phyloP scores from a whole-genome alignment of 2,888 invertebrate genomes.

The Machimus atricapillus region DNA sequence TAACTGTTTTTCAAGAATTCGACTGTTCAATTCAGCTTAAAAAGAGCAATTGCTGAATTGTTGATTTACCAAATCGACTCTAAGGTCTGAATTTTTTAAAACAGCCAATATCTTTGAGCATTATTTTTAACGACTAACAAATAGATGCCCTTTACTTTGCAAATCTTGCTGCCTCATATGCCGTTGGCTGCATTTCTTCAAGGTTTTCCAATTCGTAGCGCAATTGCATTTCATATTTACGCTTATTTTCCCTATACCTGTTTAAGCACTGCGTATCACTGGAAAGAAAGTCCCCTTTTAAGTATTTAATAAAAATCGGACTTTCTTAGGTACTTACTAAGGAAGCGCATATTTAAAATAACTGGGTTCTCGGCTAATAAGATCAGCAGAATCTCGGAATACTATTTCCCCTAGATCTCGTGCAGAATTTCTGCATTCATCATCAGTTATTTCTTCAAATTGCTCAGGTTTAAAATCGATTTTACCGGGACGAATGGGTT shows the following conservation, averaged over 20 bases:
- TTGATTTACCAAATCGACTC: too few species aligned
- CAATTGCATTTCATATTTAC: slow-evolving; percentile 8
- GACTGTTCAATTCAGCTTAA: too few species aligned
- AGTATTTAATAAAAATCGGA: background rate
- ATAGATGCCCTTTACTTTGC: background rate
- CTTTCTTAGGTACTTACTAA: background rate
- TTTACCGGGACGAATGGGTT: background rate
- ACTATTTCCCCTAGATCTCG: background rate
- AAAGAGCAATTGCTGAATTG: too few species aligned
- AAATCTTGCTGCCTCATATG: slow-evolving; percentile 29
- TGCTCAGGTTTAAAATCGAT: background rate
- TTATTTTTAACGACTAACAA: background rate
- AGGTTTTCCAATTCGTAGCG: slow-evolving; percentile 4
- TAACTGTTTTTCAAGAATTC: too few species aligned
- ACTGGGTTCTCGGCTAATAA: background rate
- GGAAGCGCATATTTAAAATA: background rate
- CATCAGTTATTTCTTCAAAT: background rate
- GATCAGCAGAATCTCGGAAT: background rate
- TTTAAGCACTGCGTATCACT: background rate
- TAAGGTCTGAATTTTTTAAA: background rate
- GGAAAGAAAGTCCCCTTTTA: background rate
- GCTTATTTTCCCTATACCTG: background rate
- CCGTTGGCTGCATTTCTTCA: background rate
- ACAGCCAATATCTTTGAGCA: background rate
- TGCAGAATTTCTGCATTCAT: background rate